These are phyloP conservation scores for Centruroides sculpturatus DNA, from an alignment of 1,140 invertebrate genomes.

Conservation along the genomic window DNA sequence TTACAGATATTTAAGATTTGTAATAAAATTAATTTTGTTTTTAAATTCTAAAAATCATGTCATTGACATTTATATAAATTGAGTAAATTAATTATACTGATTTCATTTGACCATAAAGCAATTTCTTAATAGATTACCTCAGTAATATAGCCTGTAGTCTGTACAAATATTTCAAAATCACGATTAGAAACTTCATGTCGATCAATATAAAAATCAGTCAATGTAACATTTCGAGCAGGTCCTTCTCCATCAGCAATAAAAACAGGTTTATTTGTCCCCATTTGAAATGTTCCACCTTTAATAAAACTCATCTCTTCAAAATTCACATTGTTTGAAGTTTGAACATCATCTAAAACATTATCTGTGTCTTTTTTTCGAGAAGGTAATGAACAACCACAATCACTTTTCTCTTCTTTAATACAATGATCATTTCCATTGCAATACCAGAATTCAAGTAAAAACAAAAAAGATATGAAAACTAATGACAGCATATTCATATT, in stretches of 20 bases:
- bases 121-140: slow-evolving; percentile 37
- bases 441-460: no score
- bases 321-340: slow-evolving; percentile 4
- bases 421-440: no score
- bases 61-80: no score
- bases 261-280: slow-evolving; percentile 63
- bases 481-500: no score
- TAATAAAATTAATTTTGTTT: no score
- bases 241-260: slow-evolving; percentile 64
- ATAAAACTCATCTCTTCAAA: slow-evolving; percentile 43
- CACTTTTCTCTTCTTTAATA: no score
- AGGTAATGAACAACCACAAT: no score
- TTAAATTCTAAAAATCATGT: no score
- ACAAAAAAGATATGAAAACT: no score
- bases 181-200: slow-evolving; percentile 71
- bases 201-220: slow-evolving; percentile 69
- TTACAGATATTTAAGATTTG: no score
- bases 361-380: neutral
- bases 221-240: slow-evolving; percentile 49
- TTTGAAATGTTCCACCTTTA: slow-evolving; percentile 46
- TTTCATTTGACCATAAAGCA: no score
- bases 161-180: slow-evolving; percentile 60
- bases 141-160: slow-evolving; percentile 57
- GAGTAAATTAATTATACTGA: no score
- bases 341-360: neutral